phyloP scores from a whole-genome alignment of 2,113 vertebrate species.

The Spilogale gracilis region DNA sequence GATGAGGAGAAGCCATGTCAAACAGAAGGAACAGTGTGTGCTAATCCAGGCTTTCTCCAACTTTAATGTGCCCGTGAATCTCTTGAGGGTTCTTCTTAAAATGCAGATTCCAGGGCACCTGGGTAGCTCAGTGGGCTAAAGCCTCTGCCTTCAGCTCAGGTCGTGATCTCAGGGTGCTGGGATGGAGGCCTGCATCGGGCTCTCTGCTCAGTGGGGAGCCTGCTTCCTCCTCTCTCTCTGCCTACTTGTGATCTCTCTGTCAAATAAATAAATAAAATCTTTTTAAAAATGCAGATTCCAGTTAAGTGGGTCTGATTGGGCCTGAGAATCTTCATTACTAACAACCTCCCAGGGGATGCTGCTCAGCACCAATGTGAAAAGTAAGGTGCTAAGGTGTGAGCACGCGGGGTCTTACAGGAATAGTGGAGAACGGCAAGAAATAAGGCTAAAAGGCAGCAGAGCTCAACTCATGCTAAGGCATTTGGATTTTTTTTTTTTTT shows the following conservation, averaged over 20 bases:
- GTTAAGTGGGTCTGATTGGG: neutral
- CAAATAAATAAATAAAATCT: too few relatives aligned
- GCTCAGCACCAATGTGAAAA: neutral
- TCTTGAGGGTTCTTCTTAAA: neutral
- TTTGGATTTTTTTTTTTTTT: slow-evolving; percentile 43
- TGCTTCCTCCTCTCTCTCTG: too few relatives aligned
- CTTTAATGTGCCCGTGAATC: neutral
- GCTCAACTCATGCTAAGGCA: neutral
- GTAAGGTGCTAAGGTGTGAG: neutral
- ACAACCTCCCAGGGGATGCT: neutral
- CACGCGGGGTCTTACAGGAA: neutral
- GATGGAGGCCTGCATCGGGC: too few relatives aligned
- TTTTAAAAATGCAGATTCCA: neutral
- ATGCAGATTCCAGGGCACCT: neutral
- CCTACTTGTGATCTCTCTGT: too few relatives aligned
- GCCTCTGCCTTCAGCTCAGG: too few relatives aligned
- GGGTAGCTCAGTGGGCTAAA: too few relatives aligned
- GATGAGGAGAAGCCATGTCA: neutral
- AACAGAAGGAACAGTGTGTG: neutral
- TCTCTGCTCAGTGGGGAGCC: too few relatives aligned
- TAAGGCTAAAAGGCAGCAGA: neutral
- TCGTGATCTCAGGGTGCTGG: too few relatives aligned
- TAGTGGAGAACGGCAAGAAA: slow-evolving; percentile 7
- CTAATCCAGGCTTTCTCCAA: neutral
- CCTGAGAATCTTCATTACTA: neutral